Conservation (phyloP, 2,797 vertebrate genomes). For the Clarias pachynema region DNA sequence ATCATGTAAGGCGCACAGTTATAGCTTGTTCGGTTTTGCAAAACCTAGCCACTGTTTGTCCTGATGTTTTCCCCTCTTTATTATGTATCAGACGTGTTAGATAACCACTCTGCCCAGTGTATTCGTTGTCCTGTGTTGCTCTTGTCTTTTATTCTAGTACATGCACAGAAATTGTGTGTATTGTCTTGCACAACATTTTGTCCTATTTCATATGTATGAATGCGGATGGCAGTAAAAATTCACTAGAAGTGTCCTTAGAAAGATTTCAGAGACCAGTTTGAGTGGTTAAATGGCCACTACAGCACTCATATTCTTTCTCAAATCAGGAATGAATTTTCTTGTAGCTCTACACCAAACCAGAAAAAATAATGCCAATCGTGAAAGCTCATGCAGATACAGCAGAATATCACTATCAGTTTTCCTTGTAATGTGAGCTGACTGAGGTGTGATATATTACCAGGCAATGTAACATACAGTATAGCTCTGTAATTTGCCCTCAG, state of each 20-base stretch:
- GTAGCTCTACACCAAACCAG: neutral
- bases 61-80: neutral
- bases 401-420: slow-evolving; percentile 22
- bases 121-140: neutral
- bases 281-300: neutral
- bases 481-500: neutral
- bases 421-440: slow-evolving; percentile 24
- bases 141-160: neutral
- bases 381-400: neutral
- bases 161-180: neutral
- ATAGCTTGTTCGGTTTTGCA: neutral
- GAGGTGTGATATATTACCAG: slow-evolving; percentile 11
- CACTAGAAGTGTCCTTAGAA: neutral
- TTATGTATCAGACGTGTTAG: neutral
- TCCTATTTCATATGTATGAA: too few species aligned
- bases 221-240: neutral
- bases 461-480: slow-evolving; percentile 11
- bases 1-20: neutral
- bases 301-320: neutral
- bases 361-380: neutral
- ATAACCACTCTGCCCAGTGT: neutral
- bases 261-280: neutral
- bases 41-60: neutral
- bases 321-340: neutral
- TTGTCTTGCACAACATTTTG: neutral